phyloP scores from a whole-genome alignment of 2,797 vertebrate species.

The Cossypha niveicapilla region DNA sequence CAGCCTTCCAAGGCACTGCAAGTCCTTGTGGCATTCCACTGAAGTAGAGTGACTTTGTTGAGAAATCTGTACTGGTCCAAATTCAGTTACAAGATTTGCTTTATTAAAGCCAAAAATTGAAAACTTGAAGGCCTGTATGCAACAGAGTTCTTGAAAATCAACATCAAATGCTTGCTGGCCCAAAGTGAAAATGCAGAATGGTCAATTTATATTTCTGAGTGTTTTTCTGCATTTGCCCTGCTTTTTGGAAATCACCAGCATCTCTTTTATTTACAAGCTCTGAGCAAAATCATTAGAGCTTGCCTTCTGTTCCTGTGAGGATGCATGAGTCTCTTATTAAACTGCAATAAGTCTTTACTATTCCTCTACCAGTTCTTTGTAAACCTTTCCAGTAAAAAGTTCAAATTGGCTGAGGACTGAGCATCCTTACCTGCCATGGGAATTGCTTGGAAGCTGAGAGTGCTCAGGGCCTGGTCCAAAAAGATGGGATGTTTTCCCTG shows the following conservation, averaged over 20 bases:
- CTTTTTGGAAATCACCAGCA: background rate
- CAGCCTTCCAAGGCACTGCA: background rate
- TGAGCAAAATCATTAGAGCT: background rate
- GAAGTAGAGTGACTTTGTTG: background rate
- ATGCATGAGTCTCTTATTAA: constrained; percentile 29
- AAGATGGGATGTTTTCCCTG: constrained; percentile 60
- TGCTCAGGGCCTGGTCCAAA: constrained; percentile 42
- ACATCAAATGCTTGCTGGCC: background rate
- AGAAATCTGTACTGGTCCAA: background rate
- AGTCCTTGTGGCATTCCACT: background rate
- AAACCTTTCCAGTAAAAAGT: constrained; percentile 9
- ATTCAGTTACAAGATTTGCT: background rate
- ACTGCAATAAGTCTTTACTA: constrained; percentile 20
- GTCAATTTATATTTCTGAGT: background rate
- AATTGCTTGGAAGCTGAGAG: constrained; percentile 31
- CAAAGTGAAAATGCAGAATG: background rate
- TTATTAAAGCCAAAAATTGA: background rate
- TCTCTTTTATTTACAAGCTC: background rate
- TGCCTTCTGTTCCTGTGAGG: background rate
- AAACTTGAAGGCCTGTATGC: background rate
- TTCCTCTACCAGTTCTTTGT: constrained; percentile 33
- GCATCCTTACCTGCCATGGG: constrained; percentile 30
- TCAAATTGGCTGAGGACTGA: background rate
- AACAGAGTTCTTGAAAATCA: background rate
- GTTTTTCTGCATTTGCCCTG: background rate